Base-by-base conservation (phyloP, 2,113 vertebrate species). In the Elgaria multicarinata region DNA sequence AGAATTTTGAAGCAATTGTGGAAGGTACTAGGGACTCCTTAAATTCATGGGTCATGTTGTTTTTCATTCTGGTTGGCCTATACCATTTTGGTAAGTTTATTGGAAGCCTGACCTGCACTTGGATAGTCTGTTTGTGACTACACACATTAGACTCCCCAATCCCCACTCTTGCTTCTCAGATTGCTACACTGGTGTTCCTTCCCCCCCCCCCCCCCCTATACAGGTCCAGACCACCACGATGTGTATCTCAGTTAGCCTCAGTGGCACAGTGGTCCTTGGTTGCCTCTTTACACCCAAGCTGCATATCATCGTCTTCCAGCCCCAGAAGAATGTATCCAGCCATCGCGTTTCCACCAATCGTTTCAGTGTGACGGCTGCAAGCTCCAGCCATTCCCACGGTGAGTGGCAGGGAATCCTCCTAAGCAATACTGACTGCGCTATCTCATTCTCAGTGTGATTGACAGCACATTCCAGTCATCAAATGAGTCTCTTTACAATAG, bases 141-240 rank as follows among this genome's bases (percentile, higher is more conserved):
- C 18, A 28, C 9, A 42, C 28, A 46, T 79, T 24, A 12, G 53
- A n/a, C 6, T 58, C 50, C 4, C 53, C 31, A 10, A 50, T 2
- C n/a, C 53, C 33, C 50, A 13, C 44, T 8, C 16, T 39, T 20
- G 42, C 18, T 33, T 26, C 22, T 24, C 74, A 89, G 50, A 22
- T 26, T 66, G 53, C 78, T 87, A 78, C 24, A 8, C 84, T 94
- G 92, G 94, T 0, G 1, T 69, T 36, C 67, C 26, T 82, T 74
- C 77, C n/a, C 79, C 88, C 39, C n/a, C 53, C 14, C 13, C 88
- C 39, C 36, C 64, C 12, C 22, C 1, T 78, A 85, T 69, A 4
- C 97, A 99, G 99, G 99, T 99, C 62, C 99, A 99, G 97, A 99
- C 99, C 87, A 99, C 99, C 87, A 99, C 99, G 91, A 99, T 99